phyloP scores from a whole-genome alignment of 2,113 vertebrate genomes.

The Oncorhynchus kisutch region DNA sequence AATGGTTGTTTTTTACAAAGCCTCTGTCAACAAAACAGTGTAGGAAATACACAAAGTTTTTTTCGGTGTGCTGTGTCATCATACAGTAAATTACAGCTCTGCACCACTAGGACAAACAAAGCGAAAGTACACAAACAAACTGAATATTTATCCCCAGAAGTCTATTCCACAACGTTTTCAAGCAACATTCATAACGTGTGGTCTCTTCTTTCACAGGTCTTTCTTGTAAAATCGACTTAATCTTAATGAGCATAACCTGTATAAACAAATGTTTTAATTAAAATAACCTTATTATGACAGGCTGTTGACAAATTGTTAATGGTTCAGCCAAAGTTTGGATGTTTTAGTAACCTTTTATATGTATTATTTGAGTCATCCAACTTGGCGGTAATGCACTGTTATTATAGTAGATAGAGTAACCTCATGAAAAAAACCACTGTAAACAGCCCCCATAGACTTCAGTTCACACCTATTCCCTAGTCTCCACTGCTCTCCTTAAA shows the following conservation, averaged over 20 bases:
- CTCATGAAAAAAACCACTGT: too few relatives aligned
- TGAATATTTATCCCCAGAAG: too few relatives aligned
- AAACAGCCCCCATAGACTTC: not conserved
- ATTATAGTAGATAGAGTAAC: too few relatives aligned
- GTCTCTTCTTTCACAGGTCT: not conserved
- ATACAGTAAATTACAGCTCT: slow-evolving; percentile 40
- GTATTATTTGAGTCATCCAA: not conserved
- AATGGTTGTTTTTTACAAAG: slow-evolving; percentile 40
- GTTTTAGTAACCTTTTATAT: too few relatives aligned
- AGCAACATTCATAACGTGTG: not conserved
- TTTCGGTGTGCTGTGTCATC: slow-evolving; percentile 31
- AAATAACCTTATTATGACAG: too few relatives aligned
- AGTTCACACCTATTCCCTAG: not conserved
- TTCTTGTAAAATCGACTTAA: too few relatives aligned
- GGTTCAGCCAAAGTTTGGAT: too few relatives aligned
- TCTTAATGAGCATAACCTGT: too few relatives aligned
- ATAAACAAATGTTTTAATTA: too few relatives aligned
- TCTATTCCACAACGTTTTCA: not conserved
- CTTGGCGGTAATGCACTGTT: not conserved
- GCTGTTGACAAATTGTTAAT: too few relatives aligned
- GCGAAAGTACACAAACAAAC: too few relatives aligned
- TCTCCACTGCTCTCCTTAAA: slow-evolving; percentile 24
- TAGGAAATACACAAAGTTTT: slow-evolving; percentile 18
- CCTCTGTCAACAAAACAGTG: slow-evolving; percentile 23
- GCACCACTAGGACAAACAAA: not conserved